Evolutionary conservation across 2,113 vertebrate genomes (phyloP), one percentile per base, ranked within the genome.

Genomic region (Dascyllus trimaculatus): DNA sequence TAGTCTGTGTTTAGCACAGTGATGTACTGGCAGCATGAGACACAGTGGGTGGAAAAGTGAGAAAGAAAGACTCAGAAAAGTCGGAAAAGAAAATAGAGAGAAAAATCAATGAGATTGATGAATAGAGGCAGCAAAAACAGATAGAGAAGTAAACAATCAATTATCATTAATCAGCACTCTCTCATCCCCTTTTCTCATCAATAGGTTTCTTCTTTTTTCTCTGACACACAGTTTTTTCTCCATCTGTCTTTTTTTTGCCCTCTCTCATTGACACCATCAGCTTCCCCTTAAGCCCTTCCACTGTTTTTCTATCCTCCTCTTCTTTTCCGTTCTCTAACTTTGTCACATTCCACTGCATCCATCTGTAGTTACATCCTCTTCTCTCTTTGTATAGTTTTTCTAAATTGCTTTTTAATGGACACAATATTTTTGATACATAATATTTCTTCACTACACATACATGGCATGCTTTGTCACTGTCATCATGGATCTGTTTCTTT

Each of bases 331-430:
- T 48, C 43, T 78, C 32, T 38, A 46, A 43, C 52, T 71, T 43
- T 51, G 60, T 80, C 58, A 67, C 78, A 88, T 85, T 81, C 49
- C 59, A 60, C 22, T 78, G 73, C 66, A 70, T 66, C 78, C 43
- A 9, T 81, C 78, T 51, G 59, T 76, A 69, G 66, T 52, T 71
- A 59, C 54, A n/a, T 52, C 24, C 22, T 58, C 17, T 14, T 32
- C 11, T 32, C 75, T 52, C 13, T 22, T 4, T 15, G 26, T 26
- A 5, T 4, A 18, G 17, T 51, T 19, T 26, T 38, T 67, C 11
- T 57, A n/a, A 53, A 45, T 60, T 24, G 72, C 25, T 21, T 64
- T 62, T 48, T 49, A 11, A 32, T 24, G 32, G 19, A 68, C n/a
- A 64, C 35, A 4, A 5, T 6, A 51, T n/a, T 26, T 63, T 57